Evolutionary conservation across 2,888 invertebrate genomes (phyloP), one percentile per base, ranked within the genome.

Genomic region (Sceliomorpha sp.): DNA sequence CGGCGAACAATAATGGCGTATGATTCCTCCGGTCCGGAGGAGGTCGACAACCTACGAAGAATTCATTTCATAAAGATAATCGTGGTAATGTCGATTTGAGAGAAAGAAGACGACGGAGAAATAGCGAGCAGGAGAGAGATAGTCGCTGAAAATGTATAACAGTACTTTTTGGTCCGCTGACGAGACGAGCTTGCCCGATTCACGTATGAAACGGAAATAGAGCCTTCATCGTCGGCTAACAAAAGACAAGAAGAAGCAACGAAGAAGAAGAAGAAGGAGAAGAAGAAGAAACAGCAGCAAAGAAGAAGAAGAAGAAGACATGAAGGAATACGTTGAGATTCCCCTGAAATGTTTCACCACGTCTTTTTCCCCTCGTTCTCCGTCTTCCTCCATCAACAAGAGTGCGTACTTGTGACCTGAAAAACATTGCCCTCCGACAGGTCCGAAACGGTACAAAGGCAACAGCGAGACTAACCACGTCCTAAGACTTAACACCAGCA

Each of bases 381-480:
- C 31, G 2, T 14, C 13, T 44, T 44, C 31, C 26, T 26, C 15
- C 29, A 14, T 4, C 20, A 24, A 24, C 10, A 39, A 39, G 39
- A 39, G 20, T 15, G 44, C 44, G 44, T 12, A 44, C 44, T 44
- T 44, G 13, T 15, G 40, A 48, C 39, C n/a, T 10, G 47, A 32
- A 47, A 47, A 20, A 14, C 42, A 12, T 39, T 29, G 31, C 51
- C 10, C 12, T 39, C 44, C 50, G 56, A 73, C 71, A 74, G 72
- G 70, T 72, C 72, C 45, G 59, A 73, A 76, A 70, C 68, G 68
- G 63, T 77, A 75, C 72, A 72, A 74, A 77, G 72, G 75, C 71
- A 77, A 79, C 77, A 76, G 77, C 75, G 70, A 73, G 70, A 70
- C 53, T 70, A 77, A 80, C 78, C 74, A 56, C 76, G 75, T 59